Conservation (phyloP, 1,140 invertebrate species). For the Brachionus manjavacas region DNA sequence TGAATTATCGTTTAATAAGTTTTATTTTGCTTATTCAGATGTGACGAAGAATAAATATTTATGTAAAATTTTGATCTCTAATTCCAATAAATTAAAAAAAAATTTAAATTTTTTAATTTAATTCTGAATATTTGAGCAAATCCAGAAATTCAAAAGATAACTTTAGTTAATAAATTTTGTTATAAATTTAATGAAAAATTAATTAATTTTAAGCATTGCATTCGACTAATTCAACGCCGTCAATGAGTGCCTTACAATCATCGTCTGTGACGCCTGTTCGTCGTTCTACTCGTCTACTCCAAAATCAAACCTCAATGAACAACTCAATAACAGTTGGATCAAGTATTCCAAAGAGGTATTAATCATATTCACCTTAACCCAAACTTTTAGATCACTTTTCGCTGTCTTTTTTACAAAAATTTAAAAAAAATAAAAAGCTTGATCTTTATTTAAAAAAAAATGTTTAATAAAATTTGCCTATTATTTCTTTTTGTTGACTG, state of each 20-base stretch:
- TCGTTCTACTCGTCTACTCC: conserved; percentile 2
- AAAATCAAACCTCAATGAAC: neutral
- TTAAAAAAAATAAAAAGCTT: neutral
- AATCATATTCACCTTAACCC: neutral
- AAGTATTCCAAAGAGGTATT: conserved; percentile 25
- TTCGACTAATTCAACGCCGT: neutral
- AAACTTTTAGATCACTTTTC: neutral
- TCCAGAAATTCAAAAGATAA: neutral
- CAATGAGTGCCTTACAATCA: neutral
- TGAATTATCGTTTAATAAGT: too few relatives aligned
- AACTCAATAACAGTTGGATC: neutral
- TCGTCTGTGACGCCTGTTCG: neutral
- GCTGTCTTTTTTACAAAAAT: neutral
- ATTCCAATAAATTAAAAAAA: too few relatives aligned
- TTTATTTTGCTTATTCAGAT: too few relatives aligned
- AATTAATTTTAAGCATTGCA: neutral
- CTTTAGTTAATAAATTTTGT: neutral
- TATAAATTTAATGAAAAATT: too few relatives aligned
- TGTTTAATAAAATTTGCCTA: conserved; percentile 5
- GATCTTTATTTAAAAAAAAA: neutral
- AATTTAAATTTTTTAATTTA: neutral
- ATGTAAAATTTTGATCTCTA: too few relatives aligned
- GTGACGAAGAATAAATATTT: too few relatives aligned
- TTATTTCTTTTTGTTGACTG: neutral
- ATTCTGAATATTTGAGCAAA: neutral